phyloP scores from a whole-genome alignment of 2,797 vertebrate species.

The Eospalax fontanierii region DNA sequence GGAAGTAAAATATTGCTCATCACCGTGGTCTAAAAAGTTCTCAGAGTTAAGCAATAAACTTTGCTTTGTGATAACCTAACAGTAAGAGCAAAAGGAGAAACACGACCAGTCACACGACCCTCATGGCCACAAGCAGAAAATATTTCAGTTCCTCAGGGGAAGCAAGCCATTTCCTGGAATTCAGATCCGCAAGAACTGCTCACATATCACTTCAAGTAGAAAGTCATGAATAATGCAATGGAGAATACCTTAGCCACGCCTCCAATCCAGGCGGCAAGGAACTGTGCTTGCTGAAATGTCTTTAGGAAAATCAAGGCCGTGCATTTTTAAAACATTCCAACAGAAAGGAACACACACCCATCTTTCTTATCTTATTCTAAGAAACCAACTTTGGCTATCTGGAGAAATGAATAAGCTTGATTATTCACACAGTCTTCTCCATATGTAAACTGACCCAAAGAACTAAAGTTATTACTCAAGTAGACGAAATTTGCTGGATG shows the following conservation, averaged over 20 bases:
- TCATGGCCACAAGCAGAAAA: slow-evolving; percentile 62
- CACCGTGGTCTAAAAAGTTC: slow-evolving; percentile 24
- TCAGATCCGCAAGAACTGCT: slow-evolving; percentile 72
- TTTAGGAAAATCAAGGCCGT: slow-evolving; percentile 30
- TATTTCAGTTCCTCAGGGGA: slow-evolving; percentile 74
- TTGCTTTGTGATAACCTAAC: slow-evolving; percentile 39
- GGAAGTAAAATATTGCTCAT: slow-evolving; percentile 63
- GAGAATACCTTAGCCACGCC: slow-evolving; percentile 10
- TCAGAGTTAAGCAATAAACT: slow-evolving; percentile 43
- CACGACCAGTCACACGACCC: slow-evolving; percentile 58
- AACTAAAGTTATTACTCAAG: not conserved
- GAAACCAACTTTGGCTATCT: not conserved
- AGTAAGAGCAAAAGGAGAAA: slow-evolving; percentile 77
- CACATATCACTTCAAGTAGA: not conserved
- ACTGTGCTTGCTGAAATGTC: not conserved
- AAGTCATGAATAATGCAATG: slow-evolving; percentile 37
- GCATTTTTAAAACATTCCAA: not conserved
- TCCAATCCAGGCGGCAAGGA: not conserved
- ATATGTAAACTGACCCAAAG: not conserved
- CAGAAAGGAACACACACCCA: not conserved
- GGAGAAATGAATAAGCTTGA: not conserved
- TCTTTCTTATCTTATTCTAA: slow-evolving; percentile 11
- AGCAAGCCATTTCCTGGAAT: slow-evolving; percentile 82
- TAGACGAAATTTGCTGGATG: not conserved
- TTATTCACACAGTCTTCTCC: not conserved